These are phyloP conservation scores for Macrosiphum euphorbiae DNA, from an alignment of 2,888 invertebrate genomes.

Conservation along the genomic window DNA sequence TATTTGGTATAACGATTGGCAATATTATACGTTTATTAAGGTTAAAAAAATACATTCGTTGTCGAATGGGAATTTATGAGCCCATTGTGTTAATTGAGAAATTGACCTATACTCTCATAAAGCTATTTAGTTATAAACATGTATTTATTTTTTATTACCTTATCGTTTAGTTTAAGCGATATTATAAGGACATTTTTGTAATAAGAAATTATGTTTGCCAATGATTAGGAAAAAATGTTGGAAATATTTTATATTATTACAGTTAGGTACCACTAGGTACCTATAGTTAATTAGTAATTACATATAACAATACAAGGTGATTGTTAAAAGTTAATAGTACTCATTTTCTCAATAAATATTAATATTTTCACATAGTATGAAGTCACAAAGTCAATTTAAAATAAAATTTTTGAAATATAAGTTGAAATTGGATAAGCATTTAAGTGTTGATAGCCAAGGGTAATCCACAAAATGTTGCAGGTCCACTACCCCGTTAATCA, in stretches of 20 bases:
- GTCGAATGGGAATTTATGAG: background rate
- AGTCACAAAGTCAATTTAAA: background rate
- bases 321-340: background rate
- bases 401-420: background rate
- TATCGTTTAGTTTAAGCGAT: background rate
- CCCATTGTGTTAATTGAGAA: background rate
- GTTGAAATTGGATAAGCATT: background rate
- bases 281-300: background rate
- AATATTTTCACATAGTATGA: background rate
- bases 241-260: too few relatives aligned
- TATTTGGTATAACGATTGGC: background rate
- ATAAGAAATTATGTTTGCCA: slow-evolving; percentile 12
- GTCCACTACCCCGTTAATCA: background rate
- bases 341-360: background rate
- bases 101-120: background rate
- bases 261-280: background rate
- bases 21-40: background rate
- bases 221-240: slow-evolving; percentile 18
- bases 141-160: background rate
- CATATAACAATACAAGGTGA: background rate
- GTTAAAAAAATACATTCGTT: background rate
- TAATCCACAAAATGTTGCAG: background rate
- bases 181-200: background rate
- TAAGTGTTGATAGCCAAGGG: background rate
- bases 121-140: background rate